Percentiles rank a stretch among this genome's conserved stretches.
These are phyloP conservation scores for Mus spretus DNA, from an alignment of 2,797 vertebrate genomes.

Conservation along the genomic window DNA sequence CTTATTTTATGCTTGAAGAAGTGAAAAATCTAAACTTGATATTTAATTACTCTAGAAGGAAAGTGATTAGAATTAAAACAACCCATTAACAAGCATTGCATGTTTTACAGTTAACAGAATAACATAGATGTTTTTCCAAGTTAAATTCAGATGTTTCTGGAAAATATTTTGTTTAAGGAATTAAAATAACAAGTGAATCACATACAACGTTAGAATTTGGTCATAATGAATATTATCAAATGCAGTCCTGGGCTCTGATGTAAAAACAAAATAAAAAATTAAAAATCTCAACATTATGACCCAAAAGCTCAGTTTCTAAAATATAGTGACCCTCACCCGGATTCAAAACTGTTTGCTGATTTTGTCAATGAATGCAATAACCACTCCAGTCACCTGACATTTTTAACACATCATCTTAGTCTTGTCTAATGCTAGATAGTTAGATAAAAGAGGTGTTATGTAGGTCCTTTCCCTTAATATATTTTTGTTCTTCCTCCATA, in stretches of 20 bases:
- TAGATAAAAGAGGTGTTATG: not conserved
- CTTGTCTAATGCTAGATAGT: not conserved
- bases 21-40: not conserved
- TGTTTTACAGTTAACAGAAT: not conserved
- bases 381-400: not conserved
- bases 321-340: not conserved
- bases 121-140: not conserved
- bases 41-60: constrained; percentile 49
- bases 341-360: not conserved
- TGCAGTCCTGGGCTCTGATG: not conserved
- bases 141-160: not conserved
- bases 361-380: not conserved
- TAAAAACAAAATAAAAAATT: not conserved
- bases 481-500: not conserved
- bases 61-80: constrained; percentile 35
- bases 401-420: not conserved
- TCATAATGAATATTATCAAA: not conserved
- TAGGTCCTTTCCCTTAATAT: not conserved
- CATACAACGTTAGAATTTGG: not conserved
- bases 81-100: not conserved
- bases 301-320: not conserved
- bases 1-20: not conserved
- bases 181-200: not conserved
- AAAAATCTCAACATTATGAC: not conserved
- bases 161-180: not conserved